A percentile compares a stretch with the other conserved stretches of the same genome.
Conservation (phyloP, 1,140 invertebrate genomes). For the Platyscapa corneri region DNA sequence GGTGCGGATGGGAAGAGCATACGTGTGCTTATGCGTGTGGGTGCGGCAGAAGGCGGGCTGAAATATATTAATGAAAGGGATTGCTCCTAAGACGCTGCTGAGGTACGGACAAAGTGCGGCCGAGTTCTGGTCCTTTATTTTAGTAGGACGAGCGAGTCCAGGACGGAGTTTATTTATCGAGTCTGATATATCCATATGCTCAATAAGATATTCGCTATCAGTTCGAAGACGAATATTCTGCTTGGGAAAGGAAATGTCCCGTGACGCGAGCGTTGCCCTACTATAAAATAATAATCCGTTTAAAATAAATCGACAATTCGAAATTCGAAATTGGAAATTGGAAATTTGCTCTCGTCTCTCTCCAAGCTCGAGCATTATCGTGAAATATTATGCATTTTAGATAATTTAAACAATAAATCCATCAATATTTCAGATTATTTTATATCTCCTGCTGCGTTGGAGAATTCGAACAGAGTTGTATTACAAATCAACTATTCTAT, state of each 20-base stretch:
- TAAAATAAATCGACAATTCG: too few relatives aligned
- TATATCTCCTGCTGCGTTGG: not conserved
- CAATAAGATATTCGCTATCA: not conserved
- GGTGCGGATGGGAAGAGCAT: not conserved
- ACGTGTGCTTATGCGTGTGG: too few relatives aligned
- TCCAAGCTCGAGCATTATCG: too few relatives aligned
- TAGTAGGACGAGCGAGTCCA: not conserved
- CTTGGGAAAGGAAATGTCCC: not conserved
- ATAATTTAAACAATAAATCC: too few relatives aligned
- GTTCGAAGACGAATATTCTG: not conserved
- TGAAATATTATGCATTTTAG: too few relatives aligned
- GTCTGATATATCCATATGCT: not conserved
- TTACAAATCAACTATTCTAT: too few relatives aligned
- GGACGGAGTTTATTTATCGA: not conserved
- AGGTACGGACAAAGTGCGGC: not conserved
- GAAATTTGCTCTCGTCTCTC: too few relatives aligned
- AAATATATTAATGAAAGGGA: conserved; percentile 48
- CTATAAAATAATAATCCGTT: too few relatives aligned
- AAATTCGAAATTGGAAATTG: too few relatives aligned
- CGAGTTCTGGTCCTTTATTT: not conserved
- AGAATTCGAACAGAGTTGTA: too few relatives aligned
- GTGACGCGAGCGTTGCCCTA: too few relatives aligned
- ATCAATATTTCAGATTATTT: not conserved
- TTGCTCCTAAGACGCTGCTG: not conserved
- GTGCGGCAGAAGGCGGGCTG: conserved; percentile 40